These are phyloP conservation scores for Platycheirus albimanus DNA, from an alignment of 2,888 invertebrate species.

Conservation along the genomic window DNA sequence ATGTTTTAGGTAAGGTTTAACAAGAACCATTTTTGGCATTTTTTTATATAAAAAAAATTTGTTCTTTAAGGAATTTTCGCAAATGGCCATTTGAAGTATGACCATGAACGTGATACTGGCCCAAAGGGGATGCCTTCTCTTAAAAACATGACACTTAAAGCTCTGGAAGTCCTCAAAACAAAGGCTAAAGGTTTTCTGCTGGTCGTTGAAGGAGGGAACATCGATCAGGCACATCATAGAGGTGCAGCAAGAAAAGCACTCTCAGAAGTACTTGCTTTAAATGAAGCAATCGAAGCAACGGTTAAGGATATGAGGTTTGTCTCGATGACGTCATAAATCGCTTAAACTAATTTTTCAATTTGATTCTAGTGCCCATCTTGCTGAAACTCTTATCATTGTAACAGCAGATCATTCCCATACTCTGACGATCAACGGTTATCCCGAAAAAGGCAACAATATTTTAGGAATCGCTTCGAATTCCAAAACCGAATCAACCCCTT, in stretches of 20 bases:
- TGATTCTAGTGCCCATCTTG: constrained; percentile 79
- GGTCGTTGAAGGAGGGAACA: constrained; percentile 93
- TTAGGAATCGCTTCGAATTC: constrained; percentile 88
- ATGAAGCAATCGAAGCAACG: constrained; percentile 89
- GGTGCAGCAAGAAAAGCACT: constrained; percentile 90
- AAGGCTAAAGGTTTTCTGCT: constrained; percentile 88
- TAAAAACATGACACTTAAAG: constrained; percentile 90
- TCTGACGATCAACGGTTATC: constrained; percentile 90
- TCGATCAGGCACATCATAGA: constrained; percentile 94
- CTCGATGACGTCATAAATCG: background rate
- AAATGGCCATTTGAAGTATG: constrained; percentile 90
- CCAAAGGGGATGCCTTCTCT: constrained; percentile 90
- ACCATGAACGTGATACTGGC: constrained; percentile 87
- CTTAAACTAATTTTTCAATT: background rate
- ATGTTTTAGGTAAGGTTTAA: constrained; percentile 86
- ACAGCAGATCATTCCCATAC: constrained; percentile 94
- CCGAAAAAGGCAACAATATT: constrained; percentile 87
- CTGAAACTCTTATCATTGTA: constrained; percentile 91
- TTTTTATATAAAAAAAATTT: too few relatives aligned
- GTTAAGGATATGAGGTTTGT: constrained; percentile 84
- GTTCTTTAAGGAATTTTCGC: constrained; percentile 91
- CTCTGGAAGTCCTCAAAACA: constrained; percentile 89
- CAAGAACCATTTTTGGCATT: background rate
- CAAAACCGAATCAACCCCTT: constrained; percentile 86
- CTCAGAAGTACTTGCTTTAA: constrained; percentile 90